Conservation (phyloP, 2,113 vertebrate genomes). For the Nycticebus coucang region DNA sequence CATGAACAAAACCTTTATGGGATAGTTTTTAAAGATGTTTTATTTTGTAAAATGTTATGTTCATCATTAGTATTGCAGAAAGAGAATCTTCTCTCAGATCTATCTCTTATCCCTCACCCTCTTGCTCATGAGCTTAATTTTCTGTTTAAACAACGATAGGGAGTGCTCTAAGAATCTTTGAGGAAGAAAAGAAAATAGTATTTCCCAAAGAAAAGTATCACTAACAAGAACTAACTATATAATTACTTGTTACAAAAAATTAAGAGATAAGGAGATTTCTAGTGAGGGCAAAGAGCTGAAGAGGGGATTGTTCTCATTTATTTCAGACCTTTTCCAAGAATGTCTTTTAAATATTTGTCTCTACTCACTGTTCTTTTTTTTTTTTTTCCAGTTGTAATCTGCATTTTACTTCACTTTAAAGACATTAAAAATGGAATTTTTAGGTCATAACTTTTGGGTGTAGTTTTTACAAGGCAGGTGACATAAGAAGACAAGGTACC, state of each 20-base stretch:
- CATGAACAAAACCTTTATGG: neutral
- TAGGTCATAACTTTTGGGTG: neutral
- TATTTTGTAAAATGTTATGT: neutral
- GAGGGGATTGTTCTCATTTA: neutral
- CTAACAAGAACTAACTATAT: neutral
- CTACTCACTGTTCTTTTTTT: too few species aligned
- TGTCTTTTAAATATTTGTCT: neutral
- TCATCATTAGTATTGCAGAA: conserved; percentile 13
- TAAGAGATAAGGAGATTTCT: neutral
- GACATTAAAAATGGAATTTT: neutral
- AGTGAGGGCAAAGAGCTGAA: neutral
- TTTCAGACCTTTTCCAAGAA: neutral
- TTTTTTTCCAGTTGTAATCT: neutral
- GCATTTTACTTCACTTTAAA: neutral
- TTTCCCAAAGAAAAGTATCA: conserved; percentile 6
- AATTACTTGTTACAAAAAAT: neutral
- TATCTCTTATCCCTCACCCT: neutral
- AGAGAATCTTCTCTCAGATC: neutral
- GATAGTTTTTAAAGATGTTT: conserved; percentile 2
- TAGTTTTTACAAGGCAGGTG: neutral
- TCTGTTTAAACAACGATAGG: neutral
- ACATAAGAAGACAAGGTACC: neutral
- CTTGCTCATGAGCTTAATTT: neutral
- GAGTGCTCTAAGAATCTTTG: neutral
- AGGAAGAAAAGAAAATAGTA: neutral